Evolutionary conservation across 2,797 vertebrate species (phyloP).

Genomic region (Tolypeutes matacus): DNA sequence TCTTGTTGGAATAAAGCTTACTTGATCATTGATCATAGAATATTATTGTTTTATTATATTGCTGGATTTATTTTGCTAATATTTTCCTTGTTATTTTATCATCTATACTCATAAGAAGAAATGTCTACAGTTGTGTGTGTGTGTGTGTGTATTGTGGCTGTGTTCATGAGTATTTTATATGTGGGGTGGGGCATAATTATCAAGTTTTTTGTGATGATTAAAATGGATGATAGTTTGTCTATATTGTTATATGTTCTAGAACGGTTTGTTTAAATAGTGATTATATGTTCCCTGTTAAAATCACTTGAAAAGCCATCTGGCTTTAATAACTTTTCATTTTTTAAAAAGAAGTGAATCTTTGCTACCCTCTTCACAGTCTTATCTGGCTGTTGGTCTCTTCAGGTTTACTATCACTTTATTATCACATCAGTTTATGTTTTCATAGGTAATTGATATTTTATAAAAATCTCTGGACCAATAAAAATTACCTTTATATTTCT

Average conservation of each 20-base stretch:
- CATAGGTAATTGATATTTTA: too few species aligned
- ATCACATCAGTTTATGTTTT: too few species aligned
- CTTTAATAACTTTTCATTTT: neutral
- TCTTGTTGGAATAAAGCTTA: too few species aligned
- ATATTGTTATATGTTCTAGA: neutral
- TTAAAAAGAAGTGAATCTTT: neutral
- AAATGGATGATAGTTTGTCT: neutral
- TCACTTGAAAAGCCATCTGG: neutral
- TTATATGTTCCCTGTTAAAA: neutral
- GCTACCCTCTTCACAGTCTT: neutral
- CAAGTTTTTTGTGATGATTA: neutral
- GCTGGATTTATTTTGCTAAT: neutral
- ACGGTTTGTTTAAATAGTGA: neutral
- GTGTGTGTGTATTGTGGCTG: too few species aligned
- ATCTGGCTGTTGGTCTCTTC: fast-evolving
- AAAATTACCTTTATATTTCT: too few species aligned
- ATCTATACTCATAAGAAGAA: neutral
- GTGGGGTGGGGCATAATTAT: neutral
- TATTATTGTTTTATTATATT: too few species aligned
- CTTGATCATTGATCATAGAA: too few species aligned
- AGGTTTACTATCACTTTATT: neutral
- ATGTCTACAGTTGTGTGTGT: neutral
- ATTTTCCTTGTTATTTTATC: too few species aligned
- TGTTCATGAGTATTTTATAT: too few species aligned
- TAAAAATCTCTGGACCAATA: too few species aligned